Percentiles rank a stretch among this genome's conserved stretches.
These are phyloP conservation scores for Plutella xylostella DNA, from an alignment of 2,888 invertebrate genomes.

Conservation along the genomic window DNA sequence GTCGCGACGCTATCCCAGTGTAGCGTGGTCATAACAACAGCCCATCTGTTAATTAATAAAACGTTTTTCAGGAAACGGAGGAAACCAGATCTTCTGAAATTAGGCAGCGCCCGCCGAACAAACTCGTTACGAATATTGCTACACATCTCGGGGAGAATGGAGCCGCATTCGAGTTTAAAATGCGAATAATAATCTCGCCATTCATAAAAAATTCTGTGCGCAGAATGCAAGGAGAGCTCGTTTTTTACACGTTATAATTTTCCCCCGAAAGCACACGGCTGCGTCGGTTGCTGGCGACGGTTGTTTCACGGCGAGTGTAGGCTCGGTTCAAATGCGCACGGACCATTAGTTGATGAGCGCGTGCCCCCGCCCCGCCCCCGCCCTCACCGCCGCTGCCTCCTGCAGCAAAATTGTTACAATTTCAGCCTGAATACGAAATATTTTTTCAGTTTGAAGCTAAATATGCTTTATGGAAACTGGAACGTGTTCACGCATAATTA, in stretches of 20 bases:
- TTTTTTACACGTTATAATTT: constrained; percentile 70
- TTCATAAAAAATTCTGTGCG: constrained; percentile 66
- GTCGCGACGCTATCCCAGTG: constrained; percentile 30
- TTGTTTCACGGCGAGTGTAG: constrained; percentile 62
- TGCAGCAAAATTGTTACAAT: constrained; percentile 44
- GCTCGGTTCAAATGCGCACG: constrained; percentile 69
- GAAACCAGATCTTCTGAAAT: constrained; percentile 62
- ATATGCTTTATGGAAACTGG: constrained; percentile 59
- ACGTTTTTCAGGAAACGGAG: too few species aligned
- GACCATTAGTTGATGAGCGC: constrained; percentile 72
- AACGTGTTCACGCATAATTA: constrained; percentile 62
- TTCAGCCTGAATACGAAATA: constrained; percentile 63
- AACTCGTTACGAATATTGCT: constrained; percentile 69
- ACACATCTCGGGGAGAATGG: constrained; percentile 64
- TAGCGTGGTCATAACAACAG: too few species aligned
- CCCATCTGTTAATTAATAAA: too few species aligned
- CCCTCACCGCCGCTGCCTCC: constrained; percentile 23
- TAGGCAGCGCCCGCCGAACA: constrained; percentile 58
- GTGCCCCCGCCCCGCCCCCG: constrained; percentile 40
- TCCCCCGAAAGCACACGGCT: constrained; percentile 58
- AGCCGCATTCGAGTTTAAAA: constrained; percentile 66
- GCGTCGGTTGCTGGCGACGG: constrained; percentile 33
- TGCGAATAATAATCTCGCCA: constrained; percentile 67
- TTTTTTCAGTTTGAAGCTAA: constrained; percentile 52
- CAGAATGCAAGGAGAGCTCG: constrained; percentile 64